A percentile compares a stretch with the other conserved stretches of the same genome.
These are phyloP conservation scores for Adelphocoris suturalis DNA, from an alignment of 2,888 invertebrate species.

Conservation along the genomic window DNA sequence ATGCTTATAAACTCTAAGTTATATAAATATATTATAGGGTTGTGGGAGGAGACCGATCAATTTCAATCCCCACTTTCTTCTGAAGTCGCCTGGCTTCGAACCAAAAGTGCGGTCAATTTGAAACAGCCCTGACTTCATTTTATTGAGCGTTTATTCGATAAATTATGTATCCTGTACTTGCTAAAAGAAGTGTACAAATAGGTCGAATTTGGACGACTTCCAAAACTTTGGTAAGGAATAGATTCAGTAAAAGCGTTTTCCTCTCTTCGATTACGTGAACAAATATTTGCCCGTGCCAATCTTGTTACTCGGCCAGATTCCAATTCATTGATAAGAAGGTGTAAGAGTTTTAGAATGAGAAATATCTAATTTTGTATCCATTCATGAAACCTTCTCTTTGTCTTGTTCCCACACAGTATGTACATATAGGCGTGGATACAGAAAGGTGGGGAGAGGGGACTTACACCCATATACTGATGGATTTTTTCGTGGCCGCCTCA, in stretches of 20 bases:
- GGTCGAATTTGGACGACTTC: background rate
- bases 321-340: background rate
- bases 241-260: background rate
- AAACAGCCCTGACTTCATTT: background rate
- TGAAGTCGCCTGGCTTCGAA: background rate
- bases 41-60: no score
- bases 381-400: no score
- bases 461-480: no score
- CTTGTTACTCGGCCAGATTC: background rate
- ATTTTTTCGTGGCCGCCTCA: no score
- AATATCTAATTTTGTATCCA: no score
- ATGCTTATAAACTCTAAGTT: no score
- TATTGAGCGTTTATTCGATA: background rate
- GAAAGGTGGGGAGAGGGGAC: no score
- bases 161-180: constrained; percentile 9
- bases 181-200: background rate
- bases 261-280: background rate
- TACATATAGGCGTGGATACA: no score
- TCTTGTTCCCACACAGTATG: no score
- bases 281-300: constrained; percentile 14
- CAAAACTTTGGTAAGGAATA: background rate
- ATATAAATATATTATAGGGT: no score
- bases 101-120: background rate
- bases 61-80: no score
- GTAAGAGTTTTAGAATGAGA: no score